Evolutionary conservation across 2,797 vertebrate species (phyloP), one percentile per base, ranked within the genome.

Genomic region (Columba guinea): DNA sequence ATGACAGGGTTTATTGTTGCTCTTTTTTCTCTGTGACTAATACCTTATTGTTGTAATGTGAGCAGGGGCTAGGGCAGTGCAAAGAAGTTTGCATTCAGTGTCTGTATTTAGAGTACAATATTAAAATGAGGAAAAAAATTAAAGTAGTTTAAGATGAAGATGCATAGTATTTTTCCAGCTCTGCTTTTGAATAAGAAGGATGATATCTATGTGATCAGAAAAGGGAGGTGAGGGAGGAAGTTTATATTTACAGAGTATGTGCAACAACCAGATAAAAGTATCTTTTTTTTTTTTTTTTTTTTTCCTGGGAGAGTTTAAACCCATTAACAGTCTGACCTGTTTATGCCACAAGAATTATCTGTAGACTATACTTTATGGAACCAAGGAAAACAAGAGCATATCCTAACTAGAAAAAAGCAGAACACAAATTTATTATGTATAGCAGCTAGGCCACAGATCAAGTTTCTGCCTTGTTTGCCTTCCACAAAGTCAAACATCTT

Each of bases 171-270:
- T 87, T 73, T 69, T 46, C 23, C 32, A 83, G 24, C 24, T 77
- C 56, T 83, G 21, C 3, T 53, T 80, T 89, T 58, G 34, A 41
- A 23, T 27, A 59, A 49, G 51, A 71, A 53, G 7, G 9, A 48
- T 28, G 44, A 39, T 39, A 39, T 39, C 39, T 39, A 39, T 14
- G 39, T 39, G 39, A 48, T 15, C 19, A 34, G 44, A 39, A 9
- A 59, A 19, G 19, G 3, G 2, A 2, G 2, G 2, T 39, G 39
- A 39, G 5, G 0, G 11, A 1, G 4, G 4, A 67, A 55, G 4
- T 4, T 53, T 24, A 5, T 73, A 23, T 49, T 77, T 55, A 16
- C 11, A 76, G 35, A 88, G 59, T 59, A 4, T 34, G 16, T 46
- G 18, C 8, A 9, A 58, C 52, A 85, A 58, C 2, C 8, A 85